phyloP scores from a whole-genome alignment of 2,113 vertebrate species.

The Oriolus oriolus region DNA sequence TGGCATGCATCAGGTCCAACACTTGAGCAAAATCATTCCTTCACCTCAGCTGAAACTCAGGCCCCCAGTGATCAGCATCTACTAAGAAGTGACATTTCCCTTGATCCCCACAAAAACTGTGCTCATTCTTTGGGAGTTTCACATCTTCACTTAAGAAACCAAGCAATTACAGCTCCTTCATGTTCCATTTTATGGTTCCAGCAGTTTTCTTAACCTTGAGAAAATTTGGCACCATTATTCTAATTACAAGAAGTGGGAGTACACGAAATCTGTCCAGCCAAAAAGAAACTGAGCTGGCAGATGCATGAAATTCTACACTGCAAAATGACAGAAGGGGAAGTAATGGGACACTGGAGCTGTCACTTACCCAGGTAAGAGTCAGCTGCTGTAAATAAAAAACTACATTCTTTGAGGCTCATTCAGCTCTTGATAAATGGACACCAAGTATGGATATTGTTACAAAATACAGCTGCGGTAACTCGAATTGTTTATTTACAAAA shows the following conservation, averaged over 20 bases:
- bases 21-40: neutral
- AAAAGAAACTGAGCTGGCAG: conserved; percentile 40
- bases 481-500: neutral
- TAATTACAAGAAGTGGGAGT: conserved; percentile 27
- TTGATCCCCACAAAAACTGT: neutral
- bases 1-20: neutral
- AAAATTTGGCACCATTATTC: neutral
- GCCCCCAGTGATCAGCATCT: neutral
- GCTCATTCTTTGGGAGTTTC: neutral
- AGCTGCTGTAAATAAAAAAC: conserved; percentile 27
- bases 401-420: neutral
- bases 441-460: neutral
- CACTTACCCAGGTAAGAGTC: conserved; percentile 5
- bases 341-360: conserved; percentile 6
- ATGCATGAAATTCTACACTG: conserved; percentile 14
- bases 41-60: neutral
- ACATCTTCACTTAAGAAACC: neutral
- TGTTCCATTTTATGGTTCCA: neutral
- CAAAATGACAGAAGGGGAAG: conserved; percentile 43
- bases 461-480: neutral
- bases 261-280: neutral
- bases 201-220: conserved; percentile 16
- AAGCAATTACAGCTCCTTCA: neutral
- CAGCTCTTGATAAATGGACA: neutral
- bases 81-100: neutral